phyloP scores from a whole-genome alignment of 2,797 vertebrate species.

The Betta splendens region DNA sequence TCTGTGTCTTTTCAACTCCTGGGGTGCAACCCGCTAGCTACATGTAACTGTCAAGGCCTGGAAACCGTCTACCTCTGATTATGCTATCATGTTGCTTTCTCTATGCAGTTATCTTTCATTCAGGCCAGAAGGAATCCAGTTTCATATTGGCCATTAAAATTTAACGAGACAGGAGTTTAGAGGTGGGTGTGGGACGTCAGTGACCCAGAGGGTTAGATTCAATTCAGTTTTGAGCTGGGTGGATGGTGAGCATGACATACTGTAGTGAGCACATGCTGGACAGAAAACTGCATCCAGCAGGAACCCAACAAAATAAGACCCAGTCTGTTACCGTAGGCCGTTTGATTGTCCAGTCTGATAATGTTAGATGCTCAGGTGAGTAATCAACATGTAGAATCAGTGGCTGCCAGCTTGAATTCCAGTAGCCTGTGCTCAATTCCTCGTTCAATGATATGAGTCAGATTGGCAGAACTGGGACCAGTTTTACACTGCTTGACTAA shows the following conservation, averaged over 20 bases:
- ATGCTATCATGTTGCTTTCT: constrained; percentile 74
- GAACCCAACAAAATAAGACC: no score
- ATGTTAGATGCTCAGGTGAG: no score
- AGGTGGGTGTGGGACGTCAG: constrained; percentile 46
- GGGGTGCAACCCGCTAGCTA: constrained; percentile 36
- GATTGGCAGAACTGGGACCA: no score
- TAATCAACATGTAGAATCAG: no score
- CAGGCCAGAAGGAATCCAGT: constrained; percentile 68
- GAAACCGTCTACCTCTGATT: constrained; percentile 68
- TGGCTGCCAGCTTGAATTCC: no score
- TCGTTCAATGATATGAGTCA: no score
- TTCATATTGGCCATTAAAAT: constrained; percentile 80
- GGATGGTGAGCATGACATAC: constrained; percentile 12
- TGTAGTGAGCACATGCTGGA: constrained; percentile 10
- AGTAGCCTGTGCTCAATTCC: no score
- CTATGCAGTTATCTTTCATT: constrained; percentile 69
- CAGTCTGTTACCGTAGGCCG: no score
- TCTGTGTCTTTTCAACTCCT: constrained; percentile 52
- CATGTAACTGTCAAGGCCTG: constrained; percentile 55
- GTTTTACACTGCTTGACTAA: no score
- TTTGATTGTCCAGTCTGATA: no score
- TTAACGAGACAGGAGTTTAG: constrained; percentile 72
- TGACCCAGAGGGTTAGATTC: constrained; percentile 52
- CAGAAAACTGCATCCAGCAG: not conserved
- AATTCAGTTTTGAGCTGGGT: constrained; percentile 28